Percentiles rank a stretch among this genome's conserved stretches.
These are phyloP conservation scores for Neoitamus cyanurus DNA, from an alignment of 2,888 invertebrate species.

Conservation along the genomic window DNA sequence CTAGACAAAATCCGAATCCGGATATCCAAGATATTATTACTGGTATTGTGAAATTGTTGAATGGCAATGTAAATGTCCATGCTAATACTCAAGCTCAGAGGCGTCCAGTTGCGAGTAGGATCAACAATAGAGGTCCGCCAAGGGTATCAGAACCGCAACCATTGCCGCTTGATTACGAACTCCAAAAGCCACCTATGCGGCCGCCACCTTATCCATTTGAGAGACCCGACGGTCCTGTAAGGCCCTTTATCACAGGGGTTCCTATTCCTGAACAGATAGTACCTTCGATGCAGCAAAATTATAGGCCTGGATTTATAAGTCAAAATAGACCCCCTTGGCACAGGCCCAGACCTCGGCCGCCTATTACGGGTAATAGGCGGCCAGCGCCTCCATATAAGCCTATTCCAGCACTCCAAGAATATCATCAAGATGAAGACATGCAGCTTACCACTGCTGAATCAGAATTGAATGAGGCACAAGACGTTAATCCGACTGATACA, in stretches of 20 bases:
- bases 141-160: constrained; percentile 82
- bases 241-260: constrained; percentile 75
- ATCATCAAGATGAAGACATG: constrained; percentile 61
- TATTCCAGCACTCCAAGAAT: constrained; percentile 67
- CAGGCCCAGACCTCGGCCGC: constrained; percentile 71
- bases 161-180: constrained; percentile 70
- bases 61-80: constrained; percentile 88
- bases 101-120: constrained; percentile 79
- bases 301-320: constrained; percentile 71
- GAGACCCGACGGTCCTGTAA: constrained; percentile 71
- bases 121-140: constrained; percentile 91
- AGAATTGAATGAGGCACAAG: constrained; percentile 52
- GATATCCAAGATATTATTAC: constrained; percentile 93
- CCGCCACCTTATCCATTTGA: constrained; percentile 81
- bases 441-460: constrained; percentile 66
- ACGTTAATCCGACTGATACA: constrained; percentile 59
- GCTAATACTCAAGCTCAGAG: constrained; percentile 77
- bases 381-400: constrained; percentile 75
- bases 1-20: constrained; percentile 72
- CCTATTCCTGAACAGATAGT: constrained; percentile 81
- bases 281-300: constrained; percentile 69
- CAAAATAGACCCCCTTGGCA: constrained; percentile 76
- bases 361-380: constrained; percentile 67
- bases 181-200: constrained; percentile 61
- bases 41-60: constrained; percentile 86